Evolutionary conservation across 2,113 vertebrate genomes (phyloP).

Genomic region (Patagioenas fasciata): DNA sequence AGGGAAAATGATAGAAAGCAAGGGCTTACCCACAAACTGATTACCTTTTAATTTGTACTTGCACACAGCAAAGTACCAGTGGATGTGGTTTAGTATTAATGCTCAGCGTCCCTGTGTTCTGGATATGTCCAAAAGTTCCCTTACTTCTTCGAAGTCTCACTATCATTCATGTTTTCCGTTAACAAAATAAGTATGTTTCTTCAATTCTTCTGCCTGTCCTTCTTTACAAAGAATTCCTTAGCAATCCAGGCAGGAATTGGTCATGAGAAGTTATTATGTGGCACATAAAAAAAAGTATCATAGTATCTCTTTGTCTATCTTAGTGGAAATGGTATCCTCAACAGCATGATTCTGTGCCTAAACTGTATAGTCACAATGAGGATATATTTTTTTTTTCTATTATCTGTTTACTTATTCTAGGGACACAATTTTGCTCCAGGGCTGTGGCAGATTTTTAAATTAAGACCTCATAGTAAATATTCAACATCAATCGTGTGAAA

Average conservation of each 20-base stretch:
- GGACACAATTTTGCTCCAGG: not conserved
- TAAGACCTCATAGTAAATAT: not conserved
- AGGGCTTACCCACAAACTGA: not conserved
- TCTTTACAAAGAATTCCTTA: not conserved
- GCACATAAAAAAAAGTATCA: not conserved
- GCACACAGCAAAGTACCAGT: not conserved
- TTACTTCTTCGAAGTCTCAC: not conserved
- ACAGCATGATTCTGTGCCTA: not conserved
- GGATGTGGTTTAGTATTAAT: not conserved
- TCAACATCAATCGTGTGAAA: not conserved
- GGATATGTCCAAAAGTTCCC: not conserved
- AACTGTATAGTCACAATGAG: not conserved
- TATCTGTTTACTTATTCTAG: not conserved
- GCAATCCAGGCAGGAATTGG: not conserved
- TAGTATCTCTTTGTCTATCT: not conserved
- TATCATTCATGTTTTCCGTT: not conserved
- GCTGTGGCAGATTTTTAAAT: not conserved
- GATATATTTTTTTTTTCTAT: not conserved
- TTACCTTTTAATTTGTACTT: not conserved
- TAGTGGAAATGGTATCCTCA: not conserved
- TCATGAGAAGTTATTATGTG: not conserved
- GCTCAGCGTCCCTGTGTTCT: not conserved
- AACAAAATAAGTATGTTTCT: not conserved
- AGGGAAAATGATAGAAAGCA: not conserved
- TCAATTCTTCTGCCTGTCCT: not conserved